Evolutionary conservation across 2,888 invertebrate genomes (phyloP), one percentile per base, ranked within the genome.

Genomic region (Agelastica alni): DNA sequence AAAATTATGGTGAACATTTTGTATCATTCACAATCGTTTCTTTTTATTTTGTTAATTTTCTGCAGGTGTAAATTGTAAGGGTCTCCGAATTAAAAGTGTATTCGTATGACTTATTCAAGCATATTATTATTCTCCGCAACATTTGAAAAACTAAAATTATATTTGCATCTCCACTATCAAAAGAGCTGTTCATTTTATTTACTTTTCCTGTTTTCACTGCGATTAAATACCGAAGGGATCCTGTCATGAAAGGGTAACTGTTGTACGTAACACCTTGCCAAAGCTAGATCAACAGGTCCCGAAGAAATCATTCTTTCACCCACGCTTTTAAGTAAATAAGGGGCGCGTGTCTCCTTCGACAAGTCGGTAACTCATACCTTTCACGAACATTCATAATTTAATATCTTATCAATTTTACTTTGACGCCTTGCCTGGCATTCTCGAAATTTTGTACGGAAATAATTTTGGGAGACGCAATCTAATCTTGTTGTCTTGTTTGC

Each of bases 281-380:
- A 59, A 53, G 58, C 59, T 56, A 53, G 45, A 62, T 65, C 64
- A 66, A 69, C 70, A 70, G 70, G 70, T 70, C 63, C 63, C 60
- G 57, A 59, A 62, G 62, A 58, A 60, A 60, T 56, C 46, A 58
- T 61, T 64, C 61, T 64, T 67, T 63, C 69, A 64, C 69, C 69
- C 67, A 68, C 69, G 62, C 65, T 59, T 30, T 42, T 58, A 51
- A 56, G 59, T 58, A 65, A 65, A 69, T 53, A 68, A 53, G 61
- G 63, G 62, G 52, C 66, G 64, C 68, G 65, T 67, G 66, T 59
- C 64, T 63, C 65, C 62, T 60, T 57, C 60, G 51, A 51, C 28
- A 51, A 53, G 45, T 46, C 42, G 34, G 41, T 43, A 42, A 46
- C 43, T 39, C 42, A 36, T 44, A 32, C 47, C 51, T 58, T 52